Conservation (phyloP, 2,797 vertebrate genomes). For the Sebastes kiyomatsui region DNA sequence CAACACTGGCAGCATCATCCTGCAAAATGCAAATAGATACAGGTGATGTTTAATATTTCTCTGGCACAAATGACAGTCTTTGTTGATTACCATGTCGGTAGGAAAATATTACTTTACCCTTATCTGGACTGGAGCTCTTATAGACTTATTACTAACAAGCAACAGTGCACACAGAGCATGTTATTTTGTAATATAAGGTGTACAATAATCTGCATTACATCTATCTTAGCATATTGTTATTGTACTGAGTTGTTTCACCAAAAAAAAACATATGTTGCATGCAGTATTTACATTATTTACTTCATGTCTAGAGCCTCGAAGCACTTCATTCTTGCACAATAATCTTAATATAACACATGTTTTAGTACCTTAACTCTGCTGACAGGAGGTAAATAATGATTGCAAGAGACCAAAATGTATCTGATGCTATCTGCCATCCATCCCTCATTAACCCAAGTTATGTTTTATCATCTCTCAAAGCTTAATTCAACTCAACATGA, state of each 20-base stretch:
- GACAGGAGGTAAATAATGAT: neutral
- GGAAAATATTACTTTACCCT: accelerated
- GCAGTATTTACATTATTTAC: neutral
- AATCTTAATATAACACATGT: neutral
- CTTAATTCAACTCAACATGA: neutral
- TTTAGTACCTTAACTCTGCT: accelerated
- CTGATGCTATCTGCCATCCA: neutral
- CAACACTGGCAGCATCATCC: constrained; percentile 96
- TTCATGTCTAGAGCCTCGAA: accelerated
- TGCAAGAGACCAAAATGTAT: accelerated
- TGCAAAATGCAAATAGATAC: constrained; percentile 56
- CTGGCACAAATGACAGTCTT: neutral
- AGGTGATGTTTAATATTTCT: neutral
- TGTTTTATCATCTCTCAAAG: accelerated
- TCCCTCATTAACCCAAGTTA: too few relatives aligned
- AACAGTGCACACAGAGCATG: neutral
- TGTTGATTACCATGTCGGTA: neutral
- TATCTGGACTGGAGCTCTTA: neutral
- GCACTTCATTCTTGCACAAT: neutral
- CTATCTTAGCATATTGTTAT: too few relatives aligned
- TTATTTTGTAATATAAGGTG: neutral
- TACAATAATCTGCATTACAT: neutral
- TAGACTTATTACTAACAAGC: neutral
- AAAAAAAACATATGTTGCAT: too few relatives aligned
- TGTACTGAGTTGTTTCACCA: neutral